Evolutionary conservation across 2,888 invertebrate genomes (phyloP).

Genomic region (Eupithecia pulchellata): DNA sequence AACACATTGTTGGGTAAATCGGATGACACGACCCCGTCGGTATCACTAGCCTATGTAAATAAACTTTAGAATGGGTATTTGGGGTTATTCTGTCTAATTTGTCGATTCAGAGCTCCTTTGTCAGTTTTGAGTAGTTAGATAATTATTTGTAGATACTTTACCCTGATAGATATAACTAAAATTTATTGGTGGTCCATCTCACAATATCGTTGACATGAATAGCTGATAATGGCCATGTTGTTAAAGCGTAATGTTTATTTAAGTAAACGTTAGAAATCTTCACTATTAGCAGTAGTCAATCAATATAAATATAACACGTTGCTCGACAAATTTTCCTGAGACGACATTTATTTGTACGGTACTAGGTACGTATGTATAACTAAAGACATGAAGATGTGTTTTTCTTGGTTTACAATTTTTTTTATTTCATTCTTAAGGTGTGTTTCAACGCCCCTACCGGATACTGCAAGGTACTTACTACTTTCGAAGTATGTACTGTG

Average conservation of each 20-base stretch:
- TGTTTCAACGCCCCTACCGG: too few relatives aligned
- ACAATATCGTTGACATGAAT: background rate
- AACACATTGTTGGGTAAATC: slow-evolving; percentile 66
- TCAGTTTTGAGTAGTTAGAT: background rate
- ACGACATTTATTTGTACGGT: background rate
- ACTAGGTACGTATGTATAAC: background rate
- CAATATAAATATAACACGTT: background rate
- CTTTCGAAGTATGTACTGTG: too few relatives aligned
- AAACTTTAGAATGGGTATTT: slow-evolving; percentile 32
- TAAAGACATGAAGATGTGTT: background rate
- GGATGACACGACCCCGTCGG: slow-evolving; percentile 52
- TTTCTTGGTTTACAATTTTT: background rate
- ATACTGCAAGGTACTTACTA: too few relatives aligned
- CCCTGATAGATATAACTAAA: background rate
- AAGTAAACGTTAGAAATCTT: background rate
- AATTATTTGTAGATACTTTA: background rate
- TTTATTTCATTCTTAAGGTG: background rate
- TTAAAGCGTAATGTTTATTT: background rate
- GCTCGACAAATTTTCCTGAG: background rate
- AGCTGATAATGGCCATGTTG: background rate
- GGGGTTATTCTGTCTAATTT: slow-evolving; percentile 29
- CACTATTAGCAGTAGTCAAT: background rate
- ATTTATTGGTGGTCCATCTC: background rate
- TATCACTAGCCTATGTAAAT: slow-evolving; percentile 45
- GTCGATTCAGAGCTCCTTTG: slow-evolving; percentile 8